Base-by-base conservation (phyloP, 2,888 invertebrate species). In the Hydroisotoma schaefferi region DNA sequence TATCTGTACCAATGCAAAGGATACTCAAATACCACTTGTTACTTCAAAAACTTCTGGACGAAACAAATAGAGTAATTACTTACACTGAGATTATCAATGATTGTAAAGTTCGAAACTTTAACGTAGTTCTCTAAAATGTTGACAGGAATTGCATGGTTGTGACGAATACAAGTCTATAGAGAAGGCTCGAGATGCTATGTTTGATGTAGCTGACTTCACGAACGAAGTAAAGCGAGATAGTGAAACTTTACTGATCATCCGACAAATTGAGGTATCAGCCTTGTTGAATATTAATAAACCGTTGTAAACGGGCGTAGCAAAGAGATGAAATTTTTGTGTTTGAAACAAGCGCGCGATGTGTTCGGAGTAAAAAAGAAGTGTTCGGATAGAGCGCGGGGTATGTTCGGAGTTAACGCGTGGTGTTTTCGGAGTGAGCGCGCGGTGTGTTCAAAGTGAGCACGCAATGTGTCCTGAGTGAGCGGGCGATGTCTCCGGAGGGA, bases 1-100 rank as follows among this genome's bases (percentile, higher is more conserved):
- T 99, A 48, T 92, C 94, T 23, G 94, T 99, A 67, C 99, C 99
- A 44, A 95, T 99, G 93, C 99, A 99, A 79, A 82, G 99, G 76
- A 89, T 99, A 71, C 84, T 99, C 67, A 99, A 98, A 77, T 99
- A 99, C 79, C 97, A 97, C 77, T 82, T 99, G 57, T 80, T 99
- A 52, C 79, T 98, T 59, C 90, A 93, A 77, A 95, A 91, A 77
- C 79, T 93, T 52, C 86, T 91, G 55, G 87, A 89, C 74, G 89
- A 90, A 77, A 92, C 92, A 0, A 87, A 88, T 69, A 85, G 85
- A 70, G 88, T 88, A 77, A 28, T 3, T n/a, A 8, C 8, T 48
- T 6, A 10, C 10, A 48, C 5, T 20, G 15, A 6, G n/a, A n/a
- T n/a, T n/a, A n/a, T n/a, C n/a, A n/a, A n/a, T 33, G 15, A 10